phyloP scores from a whole-genome alignment of 2,113 vertebrate species.

The Hippocampus abdominalis region DNA sequence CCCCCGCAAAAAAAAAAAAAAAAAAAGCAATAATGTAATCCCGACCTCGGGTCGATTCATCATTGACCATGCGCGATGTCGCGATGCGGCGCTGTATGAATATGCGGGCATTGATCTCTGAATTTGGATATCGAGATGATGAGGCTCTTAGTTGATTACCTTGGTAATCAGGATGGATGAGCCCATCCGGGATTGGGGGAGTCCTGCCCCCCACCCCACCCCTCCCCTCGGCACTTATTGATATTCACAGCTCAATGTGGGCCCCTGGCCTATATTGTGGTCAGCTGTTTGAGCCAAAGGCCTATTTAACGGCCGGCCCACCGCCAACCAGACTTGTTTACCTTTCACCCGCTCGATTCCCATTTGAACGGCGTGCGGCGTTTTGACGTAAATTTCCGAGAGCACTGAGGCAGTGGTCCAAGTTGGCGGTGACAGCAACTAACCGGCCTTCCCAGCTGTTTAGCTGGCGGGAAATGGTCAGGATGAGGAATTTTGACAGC shows the following conservation, averaged over 20 bases:
- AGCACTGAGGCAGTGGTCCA: conserved; percentile 83
- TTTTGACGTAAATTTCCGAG: conserved; percentile 62
- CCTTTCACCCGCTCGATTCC: background rate
- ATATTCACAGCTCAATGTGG: conserved; percentile 42
- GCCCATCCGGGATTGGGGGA: conserved; percentile 38
- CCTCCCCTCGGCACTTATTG: conserved; percentile 28
- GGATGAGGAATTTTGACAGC: conserved; percentile 90
- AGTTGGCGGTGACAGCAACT: conserved; percentile 99
- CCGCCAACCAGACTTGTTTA: background rate
- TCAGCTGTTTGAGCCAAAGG: conserved; percentile 12
- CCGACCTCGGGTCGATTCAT: conserved; percentile 36
- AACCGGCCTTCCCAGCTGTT: conserved; percentile 98
- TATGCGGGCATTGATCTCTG: conserved; percentile 68
- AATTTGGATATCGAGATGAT: conserved; percentile 70
- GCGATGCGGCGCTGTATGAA: conserved; percentile 50
- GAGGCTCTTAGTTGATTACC: conserved; percentile 71
- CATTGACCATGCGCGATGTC: conserved; percentile 3
- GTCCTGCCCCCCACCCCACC: conserved; percentile 8
- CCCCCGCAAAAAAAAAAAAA: conserved; percentile 27
- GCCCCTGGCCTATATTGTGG: conserved; percentile 17
- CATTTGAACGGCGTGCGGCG: conserved; percentile 56
- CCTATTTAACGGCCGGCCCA: background rate
- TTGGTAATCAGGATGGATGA: conserved; percentile 68
- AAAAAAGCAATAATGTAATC: conserved; percentile 22
- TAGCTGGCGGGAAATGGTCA: conserved; percentile 92